Base-by-base conservation (phyloP, 2,113 vertebrate species). In the Hymenochirus boettgeri region DNA sequence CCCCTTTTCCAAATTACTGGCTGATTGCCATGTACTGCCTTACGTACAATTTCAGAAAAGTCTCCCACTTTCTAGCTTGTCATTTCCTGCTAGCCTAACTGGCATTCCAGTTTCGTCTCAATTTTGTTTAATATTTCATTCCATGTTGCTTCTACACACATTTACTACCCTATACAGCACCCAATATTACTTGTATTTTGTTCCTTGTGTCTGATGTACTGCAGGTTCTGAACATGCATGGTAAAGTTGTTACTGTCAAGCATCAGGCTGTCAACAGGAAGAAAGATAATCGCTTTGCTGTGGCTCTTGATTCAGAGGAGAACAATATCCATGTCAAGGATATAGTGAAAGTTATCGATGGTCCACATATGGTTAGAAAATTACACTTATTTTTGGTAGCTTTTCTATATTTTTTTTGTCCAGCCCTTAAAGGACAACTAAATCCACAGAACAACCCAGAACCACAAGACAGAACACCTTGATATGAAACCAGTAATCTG, bases 321-420 rank as follows among this genome's bases (percentile, higher is more conserved):
- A 97, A 97, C 81, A 96, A 94, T 77, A 97, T 97, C 72, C 95
- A 97, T 0, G 91, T 95, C 26, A 96, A 95, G 65, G 95, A 98
- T 76, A 95, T 98, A 0, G 93, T 98, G 9, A 98, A 98, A 69
- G 95, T 97, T 77, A 97, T 98, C 2, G 95, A 98, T 0, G 95
- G 95, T 15, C 93, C 95, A 0, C 94, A 96, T 70, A 96, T 92
- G 5, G 94, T 97, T 69, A 86, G 85, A 5, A 10, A 3, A 4
- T 42, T 31, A 31, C 5, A 31, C 3, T 3, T 2, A 19, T 1
- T 45, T 31, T 5, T 1, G 24, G 56, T 23, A 3, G 22, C 0
- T 8, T 18, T 18, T 24, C 17, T 35, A 2, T 24, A 10, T 15
- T 4, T 57, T 15, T 15, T 11, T 0, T 4, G 0, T 12, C 10